Evolutionary conservation across 2,797 vertebrate species (phyloP), one percentile per base, ranked within the genome.

Genomic region (Micromesistius poutassou): DNA sequence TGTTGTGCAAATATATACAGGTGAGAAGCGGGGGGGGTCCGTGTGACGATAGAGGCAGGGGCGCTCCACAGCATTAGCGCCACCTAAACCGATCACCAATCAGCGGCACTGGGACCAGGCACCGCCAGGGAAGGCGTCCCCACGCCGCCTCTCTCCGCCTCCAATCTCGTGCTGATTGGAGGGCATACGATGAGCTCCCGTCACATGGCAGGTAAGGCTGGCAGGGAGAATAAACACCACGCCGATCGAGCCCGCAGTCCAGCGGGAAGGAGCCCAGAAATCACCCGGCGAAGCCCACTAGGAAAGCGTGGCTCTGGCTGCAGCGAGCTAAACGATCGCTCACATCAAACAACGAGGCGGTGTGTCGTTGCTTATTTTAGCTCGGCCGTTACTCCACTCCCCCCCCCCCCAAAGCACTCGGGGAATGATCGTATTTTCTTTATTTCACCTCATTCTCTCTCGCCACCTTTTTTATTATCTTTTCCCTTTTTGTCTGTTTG

Each of bases 41-140:
- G 1, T 62, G 55, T 9, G 55, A 25, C 3, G 25, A 2, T 62
- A n/a, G n/a, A 25, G 50, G 16, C 16, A 22, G 50, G 55, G n/a
- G 55, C 10, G 55, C 7, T 76, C 77, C 36, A 72, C 5, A 62
- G 74, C n/a, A 79, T 80, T 70, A 74, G 77, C 74, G 36, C 80
- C 70, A 83, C 82, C 71, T 76, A 75, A 85, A 88, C 80, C 55
- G 79, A 77, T 79, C 74, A 74, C 86, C 71, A 84, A 80, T 85
- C 79, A 83, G 55, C 62, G 82, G 75, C 78, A 55, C 81, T 84
- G 80, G 80, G 81, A 77, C 82, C 79, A 74, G 80, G 82, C 73
- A 46, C 50, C 73, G 40, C 50, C 76, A 82, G 16, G 42, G 81
- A 77, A 16, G 68, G 25, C 62, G 76, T 28, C 76, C 22, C 46